Conservation (phyloP, 2,113 vertebrate genomes). For the Tylochromis polylepis region DNA sequence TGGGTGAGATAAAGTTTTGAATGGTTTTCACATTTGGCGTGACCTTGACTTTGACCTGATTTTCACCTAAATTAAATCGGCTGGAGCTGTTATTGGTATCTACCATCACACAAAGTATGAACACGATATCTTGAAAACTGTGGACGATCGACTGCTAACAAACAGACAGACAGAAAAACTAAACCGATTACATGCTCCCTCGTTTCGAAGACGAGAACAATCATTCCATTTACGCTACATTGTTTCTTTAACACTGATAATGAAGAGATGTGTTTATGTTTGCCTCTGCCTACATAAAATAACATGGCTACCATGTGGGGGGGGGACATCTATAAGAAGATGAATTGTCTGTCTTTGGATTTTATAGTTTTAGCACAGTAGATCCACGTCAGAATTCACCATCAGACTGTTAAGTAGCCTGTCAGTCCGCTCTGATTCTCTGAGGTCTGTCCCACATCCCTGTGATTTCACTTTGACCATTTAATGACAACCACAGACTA, state of each 20-base stretch:
- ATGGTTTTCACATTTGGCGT: not conserved
- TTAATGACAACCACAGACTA: not conserved
- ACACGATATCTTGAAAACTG: not conserved
- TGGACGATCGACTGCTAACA: fast-evolving
- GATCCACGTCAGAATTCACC: not conserved
- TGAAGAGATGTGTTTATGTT: not conserved
- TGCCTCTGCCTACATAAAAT: not conserved
- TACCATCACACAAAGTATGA: not conserved
- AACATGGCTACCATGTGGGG: not conserved
- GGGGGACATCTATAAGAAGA: not conserved
- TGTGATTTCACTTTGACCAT: not conserved
- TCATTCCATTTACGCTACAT: not conserved
- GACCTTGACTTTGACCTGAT: not conserved
- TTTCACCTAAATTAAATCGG: not conserved
- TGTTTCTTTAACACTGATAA: not conserved
- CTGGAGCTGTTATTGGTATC: not conserved
- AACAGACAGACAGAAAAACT: not conserved
- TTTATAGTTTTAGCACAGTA: not conserved
- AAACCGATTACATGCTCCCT: not conserved
- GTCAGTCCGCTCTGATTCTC: not conserved
- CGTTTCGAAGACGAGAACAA: not conserved
- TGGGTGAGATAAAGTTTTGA: not conserved
- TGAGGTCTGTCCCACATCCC: not conserved
- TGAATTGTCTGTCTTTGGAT: not conserved
- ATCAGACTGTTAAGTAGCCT: not conserved